Percentiles rank a stretch among this genome's conserved stretches.
These are phyloP conservation scores for Montipora foliosa DNA, from an alignment of 64 coral and sea anemone species.

Conservation along the genomic window DNA sequence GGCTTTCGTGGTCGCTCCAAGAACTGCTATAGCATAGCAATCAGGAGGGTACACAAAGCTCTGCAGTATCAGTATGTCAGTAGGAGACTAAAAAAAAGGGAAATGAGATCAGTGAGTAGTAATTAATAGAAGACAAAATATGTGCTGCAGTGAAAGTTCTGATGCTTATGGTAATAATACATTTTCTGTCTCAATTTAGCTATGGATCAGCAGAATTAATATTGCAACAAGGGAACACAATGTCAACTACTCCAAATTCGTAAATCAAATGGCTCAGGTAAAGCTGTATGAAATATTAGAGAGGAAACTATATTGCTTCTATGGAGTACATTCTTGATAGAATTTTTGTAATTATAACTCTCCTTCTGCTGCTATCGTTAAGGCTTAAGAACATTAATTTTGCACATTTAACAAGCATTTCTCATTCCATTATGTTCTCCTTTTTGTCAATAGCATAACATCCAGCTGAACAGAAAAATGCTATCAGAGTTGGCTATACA, in stretches of 20 bases:
- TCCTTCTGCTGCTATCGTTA: no score
- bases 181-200: slow-evolving; percentile 48
- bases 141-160: no score
- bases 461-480: slow-evolving; percentile 98
- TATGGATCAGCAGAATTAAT: slow-evolving; percentile 96
- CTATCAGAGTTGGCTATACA: slow-evolving; percentile 95
- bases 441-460: slow-evolving; percentile 70
- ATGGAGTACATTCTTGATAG: no score
- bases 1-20: slow-evolving; percentile 95
- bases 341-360: no score
- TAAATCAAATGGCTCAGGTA: slow-evolving; percentile 90
- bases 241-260: slow-evolving; percentile 86
- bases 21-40: slow-evolving; percentile 95
- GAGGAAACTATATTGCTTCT: background rate
- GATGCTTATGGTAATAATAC: no score
- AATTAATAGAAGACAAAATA: background rate
- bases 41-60: slow-evolving; percentile 91
- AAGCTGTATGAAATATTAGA: background rate
- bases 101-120: slow-evolving; percentile 95
- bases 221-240: slow-evolving; percentile 96
- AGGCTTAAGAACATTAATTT: no score
- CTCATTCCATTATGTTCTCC: background rate
- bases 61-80: slow-evolving; percentile 94
- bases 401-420: no score
- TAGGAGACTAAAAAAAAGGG: slow-evolving; percentile 88